These are phyloP conservation scores for Pan paniscus DNA, from an alignment of 2,113 vertebrate genomes.

Conservation along the genomic window DNA sequence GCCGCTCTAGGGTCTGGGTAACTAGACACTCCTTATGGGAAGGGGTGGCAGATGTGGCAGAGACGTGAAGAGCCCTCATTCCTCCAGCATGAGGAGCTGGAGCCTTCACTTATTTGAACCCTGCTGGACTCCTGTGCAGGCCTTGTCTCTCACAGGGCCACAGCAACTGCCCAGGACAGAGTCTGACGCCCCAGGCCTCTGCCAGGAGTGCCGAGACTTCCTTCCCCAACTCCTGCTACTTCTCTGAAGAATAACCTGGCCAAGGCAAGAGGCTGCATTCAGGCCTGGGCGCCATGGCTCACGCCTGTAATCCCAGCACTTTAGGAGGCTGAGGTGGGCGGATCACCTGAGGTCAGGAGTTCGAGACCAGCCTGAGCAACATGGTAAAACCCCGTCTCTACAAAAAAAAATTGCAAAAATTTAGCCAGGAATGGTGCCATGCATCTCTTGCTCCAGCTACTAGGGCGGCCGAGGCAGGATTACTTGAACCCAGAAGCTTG, in stretches of 20 bases:
- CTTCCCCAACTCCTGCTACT: not conserved
- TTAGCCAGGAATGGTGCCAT: not conserved
- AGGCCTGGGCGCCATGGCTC: not conserved
- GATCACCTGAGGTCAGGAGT: not conserved
- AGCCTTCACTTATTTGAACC: not conserved
- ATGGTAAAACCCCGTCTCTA: not conserved
- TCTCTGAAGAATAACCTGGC: not conserved
- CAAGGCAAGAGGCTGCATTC: conserved; percentile 8
- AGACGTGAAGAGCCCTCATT: not conserved
- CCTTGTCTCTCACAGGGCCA: not conserved
- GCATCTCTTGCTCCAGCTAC: not conserved
- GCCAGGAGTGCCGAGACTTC: not conserved
- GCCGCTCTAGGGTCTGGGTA: not conserved
- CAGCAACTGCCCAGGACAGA: not conserved
- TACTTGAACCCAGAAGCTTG: not conserved
- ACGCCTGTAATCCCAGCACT: not conserved
- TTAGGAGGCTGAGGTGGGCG: not conserved
- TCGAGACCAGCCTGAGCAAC: not conserved
- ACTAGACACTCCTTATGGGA: not conserved
- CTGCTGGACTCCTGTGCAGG: not conserved
- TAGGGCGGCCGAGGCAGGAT: not conserved
- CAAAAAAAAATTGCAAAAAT: not conserved
- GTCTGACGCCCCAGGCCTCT: not conserved
- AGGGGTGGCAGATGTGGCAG: not conserved
- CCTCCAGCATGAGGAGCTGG: not conserved